Evolutionary conservation across 2,888 invertebrate genomes (phyloP), one percentile per base, ranked within the genome.

Genomic region (Beris morrisii): DNA sequence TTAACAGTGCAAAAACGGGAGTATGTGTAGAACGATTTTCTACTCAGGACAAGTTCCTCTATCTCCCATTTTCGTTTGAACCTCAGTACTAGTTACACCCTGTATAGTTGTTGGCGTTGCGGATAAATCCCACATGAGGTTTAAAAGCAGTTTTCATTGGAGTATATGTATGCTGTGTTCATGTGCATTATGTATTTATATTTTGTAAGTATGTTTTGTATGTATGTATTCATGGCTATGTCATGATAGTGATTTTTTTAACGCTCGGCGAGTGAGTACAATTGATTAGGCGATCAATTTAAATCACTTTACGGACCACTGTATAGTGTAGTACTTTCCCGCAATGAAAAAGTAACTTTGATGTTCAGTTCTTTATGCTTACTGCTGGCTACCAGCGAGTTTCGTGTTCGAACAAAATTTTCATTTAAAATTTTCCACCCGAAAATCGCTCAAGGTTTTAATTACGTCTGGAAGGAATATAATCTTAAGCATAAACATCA

Each of bases 251-350:
- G 5, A 7, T 50, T 50, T 52, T 48, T 50, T 52, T 52, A 61
- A 52, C 52, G 50, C 38, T 38, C 38, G 2, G 5, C 38, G 38
- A 38, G 7, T 9, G 38, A 38, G 38, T 9, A 38, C 38, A 52
- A 50, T 55, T 61, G 50, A 61, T 61, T 61, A 61, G 50, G 31
- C 52, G 38, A 52, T 38, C 61, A 61, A 61, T 61, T 61, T 61
- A 61, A 52, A 52, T 61, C 61, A 61, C 61, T 61, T 61, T 38
- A 52, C 15, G 6, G 31, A 48, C 32, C 45, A 58, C 50, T 13
- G 52, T 38, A 38, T 38, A 3, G 38, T 9, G 38, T 3, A 38
- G 9, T 38, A 38, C 38, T 9, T 22, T 22, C 22, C 22, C 22
- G 22, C 22, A 22, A 3, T 22, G 22, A 22, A 22, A 38, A 9